These are phyloP conservation scores for Ophioninae sp. DNA, from an alignment of 2,888 invertebrate species.

Conservation along the genomic window DNA sequence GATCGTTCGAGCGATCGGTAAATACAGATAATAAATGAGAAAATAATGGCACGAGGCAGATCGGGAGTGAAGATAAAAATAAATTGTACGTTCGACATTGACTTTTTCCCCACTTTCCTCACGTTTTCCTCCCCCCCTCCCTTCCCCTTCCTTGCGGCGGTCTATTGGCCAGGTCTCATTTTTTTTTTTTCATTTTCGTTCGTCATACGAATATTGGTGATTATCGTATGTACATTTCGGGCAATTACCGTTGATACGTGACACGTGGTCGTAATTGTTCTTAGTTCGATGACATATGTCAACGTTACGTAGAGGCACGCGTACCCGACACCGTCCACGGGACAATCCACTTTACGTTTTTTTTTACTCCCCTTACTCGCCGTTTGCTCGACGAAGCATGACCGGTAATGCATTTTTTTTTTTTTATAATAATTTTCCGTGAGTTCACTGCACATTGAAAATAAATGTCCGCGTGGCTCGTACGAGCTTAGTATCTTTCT, in stretches of 20 bases:
- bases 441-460: not conserved
- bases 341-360: slow-evolving; percentile 26
- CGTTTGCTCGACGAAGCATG: slow-evolving; percentile 47
- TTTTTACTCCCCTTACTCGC: slow-evolving; percentile 32
- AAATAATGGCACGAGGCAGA: slow-evolving; percentile 35
- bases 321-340: slow-evolving; percentile 36
- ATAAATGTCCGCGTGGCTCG: slow-evolving; percentile 55
- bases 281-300: slow-evolving; percentile 56
- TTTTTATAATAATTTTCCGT: slow-evolving; percentile 31
- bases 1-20: slow-evolving; percentile 26
- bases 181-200: not conserved
- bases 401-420: slow-evolving; percentile 42
- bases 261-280: slow-evolving; percentile 55
- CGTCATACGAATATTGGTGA: slow-evolving; percentile 33
- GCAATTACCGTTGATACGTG: slow-evolving; percentile 51
- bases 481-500: slow-evolving; percentile 35
- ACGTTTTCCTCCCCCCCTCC: not conserved
- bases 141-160: not conserved
- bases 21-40: slow-evolving; percentile 46
- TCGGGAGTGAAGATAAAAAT: slow-evolving; percentile 34
- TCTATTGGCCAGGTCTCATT: slow-evolving; percentile 14
- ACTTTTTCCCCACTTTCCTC: not conserved
- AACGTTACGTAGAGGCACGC: slow-evolving; percentile 36
- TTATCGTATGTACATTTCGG: slow-evolving; percentile 26
- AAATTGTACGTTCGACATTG: slow-evolving; percentile 1